phyloP scores from a whole-genome alignment of 2,797 vertebrate genomes.

The Molossus molossus region DNA sequence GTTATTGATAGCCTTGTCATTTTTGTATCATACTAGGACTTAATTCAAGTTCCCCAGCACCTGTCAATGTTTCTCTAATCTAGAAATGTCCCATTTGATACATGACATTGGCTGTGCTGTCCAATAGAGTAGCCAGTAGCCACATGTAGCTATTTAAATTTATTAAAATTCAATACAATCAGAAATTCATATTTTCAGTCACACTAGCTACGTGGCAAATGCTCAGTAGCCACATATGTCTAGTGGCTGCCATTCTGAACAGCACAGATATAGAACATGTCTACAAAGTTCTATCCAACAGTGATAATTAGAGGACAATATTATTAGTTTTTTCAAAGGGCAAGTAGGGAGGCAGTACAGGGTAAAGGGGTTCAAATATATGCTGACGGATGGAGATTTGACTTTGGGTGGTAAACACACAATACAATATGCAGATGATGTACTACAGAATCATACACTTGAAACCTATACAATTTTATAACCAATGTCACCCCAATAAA shows the following conservation, averaged over 20 bases:
- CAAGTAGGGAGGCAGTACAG: background rate
- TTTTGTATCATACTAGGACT: background rate
- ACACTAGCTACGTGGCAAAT: background rate
- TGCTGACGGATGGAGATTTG: background rate
- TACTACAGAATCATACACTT: background rate
- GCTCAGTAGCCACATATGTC: background rate
- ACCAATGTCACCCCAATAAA: background rate
- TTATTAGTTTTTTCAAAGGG: background rate
- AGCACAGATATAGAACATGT: background rate
- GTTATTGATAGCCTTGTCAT: background rate
- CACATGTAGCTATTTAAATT: background rate
- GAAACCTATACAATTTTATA: background rate
- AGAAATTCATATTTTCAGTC: background rate
- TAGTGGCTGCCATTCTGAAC: background rate
- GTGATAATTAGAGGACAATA: background rate
- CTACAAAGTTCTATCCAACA: background rate
- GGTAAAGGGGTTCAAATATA: background rate
- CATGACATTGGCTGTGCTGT: background rate
- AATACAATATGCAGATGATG: background rate
- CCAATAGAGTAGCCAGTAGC: background rate
- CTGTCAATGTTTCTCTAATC: background rate
- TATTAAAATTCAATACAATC: constrained; percentile 29
- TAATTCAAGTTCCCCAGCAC: background rate
- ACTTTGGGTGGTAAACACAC: background rate
- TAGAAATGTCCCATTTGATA: background rate